Evolutionary conservation across 2,797 vertebrate genomes (phyloP), one percentile per base, ranked within the genome.

Genomic region (Knipowitschia caucasica): DNA sequence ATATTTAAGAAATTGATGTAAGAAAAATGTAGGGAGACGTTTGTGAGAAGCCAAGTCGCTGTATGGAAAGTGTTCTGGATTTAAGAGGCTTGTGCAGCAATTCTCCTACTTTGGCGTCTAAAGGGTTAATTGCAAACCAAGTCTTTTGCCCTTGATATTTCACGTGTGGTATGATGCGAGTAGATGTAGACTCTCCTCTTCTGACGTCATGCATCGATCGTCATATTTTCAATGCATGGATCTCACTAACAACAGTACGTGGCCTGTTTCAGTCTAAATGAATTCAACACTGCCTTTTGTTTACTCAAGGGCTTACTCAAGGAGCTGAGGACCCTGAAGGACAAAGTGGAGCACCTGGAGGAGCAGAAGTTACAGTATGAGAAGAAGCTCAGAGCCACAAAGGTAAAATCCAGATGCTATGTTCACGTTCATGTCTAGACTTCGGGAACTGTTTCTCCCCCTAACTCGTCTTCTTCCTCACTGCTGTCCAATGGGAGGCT

Each of bases 311-410:
- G 87, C 52, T 87, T 97, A 67, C 50, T 94, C 0, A 93, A 93
- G 69, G 95, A 99, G 58, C 91, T 98, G 24, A 90, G 84, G 61
- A 86, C 88, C 49, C 91, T 99, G 34, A 95, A 93, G 80, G 93
- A 93, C 53, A 95, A 93, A 86, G 94, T 98, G 33, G 93, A 95
- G 51, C 86, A 94, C 59, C 76, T 99, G 67, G 95, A 98, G 83
- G 93, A 92, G 10, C 93, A 98, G 80, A 94, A 95, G 71, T 84
- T 87, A 24, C 93, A 95, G 52, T 98, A 94, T 0, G 95, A 98
- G 62, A 93, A 92, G 90, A 94, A 93, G 78, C 88, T 99, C 68
- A 94, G 94, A 79, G 91, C 92, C 59, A 95, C 93, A 14, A 95
- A 97, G 92, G 96, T 98, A 92, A 89, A n/a, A 63, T 56, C 20